phyloP scores from a whole-genome alignment of 1,140 invertebrate genomes.

The Orussus abietinus region DNA sequence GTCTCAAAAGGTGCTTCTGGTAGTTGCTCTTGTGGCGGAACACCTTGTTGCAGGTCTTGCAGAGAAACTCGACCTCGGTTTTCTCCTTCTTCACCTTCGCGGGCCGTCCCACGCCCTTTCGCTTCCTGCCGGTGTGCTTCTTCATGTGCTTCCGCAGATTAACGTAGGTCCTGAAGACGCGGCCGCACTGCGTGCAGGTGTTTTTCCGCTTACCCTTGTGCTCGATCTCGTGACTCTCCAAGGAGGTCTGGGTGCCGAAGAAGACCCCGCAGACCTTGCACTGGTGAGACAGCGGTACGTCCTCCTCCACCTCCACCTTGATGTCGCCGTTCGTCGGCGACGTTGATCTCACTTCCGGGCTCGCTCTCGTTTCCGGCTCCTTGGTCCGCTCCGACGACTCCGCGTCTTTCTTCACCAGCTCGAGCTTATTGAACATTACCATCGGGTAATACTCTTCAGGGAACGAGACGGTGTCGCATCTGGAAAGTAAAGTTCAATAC shows the following conservation, averaged over 20 bases:
- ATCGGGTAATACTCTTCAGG: conserved; percentile 38
- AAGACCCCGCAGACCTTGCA: conserved; percentile 37
- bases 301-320: conserved; percentile 28
- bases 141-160: conserved; percentile 43
- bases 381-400: conserved; percentile 12
- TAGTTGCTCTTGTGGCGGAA: conserved; percentile 48
- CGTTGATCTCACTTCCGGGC: background rate
- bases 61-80: conserved; percentile 32
- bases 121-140: conserved; percentile 25
- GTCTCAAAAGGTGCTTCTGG: conserved; percentile 42
- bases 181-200: conserved; percentile 37
- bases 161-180: conserved; percentile 34
- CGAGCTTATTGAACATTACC: conserved; percentile 38
- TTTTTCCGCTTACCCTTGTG: conserved; percentile 38
- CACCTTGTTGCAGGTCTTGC: conserved; percentile 44
- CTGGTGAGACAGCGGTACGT: conserved; percentile 34
- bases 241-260: conserved; percentile 30
- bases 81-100: conserved; percentile 30
- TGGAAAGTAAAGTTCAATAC: conserved; percentile 46
- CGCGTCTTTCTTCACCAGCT: conserved; percentile 34
- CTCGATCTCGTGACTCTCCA: conserved; percentile 36
- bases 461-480: conserved; percentile 35
- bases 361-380: conserved; percentile 4
- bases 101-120: conserved; percentile 20
- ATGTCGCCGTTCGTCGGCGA: conserved; percentile 12